A percentile compares a stretch with the other conserved stretches of the same genome.
Conservation (phyloP, 2,113 vertebrate species). For the Plotosus lineatus region DNA sequence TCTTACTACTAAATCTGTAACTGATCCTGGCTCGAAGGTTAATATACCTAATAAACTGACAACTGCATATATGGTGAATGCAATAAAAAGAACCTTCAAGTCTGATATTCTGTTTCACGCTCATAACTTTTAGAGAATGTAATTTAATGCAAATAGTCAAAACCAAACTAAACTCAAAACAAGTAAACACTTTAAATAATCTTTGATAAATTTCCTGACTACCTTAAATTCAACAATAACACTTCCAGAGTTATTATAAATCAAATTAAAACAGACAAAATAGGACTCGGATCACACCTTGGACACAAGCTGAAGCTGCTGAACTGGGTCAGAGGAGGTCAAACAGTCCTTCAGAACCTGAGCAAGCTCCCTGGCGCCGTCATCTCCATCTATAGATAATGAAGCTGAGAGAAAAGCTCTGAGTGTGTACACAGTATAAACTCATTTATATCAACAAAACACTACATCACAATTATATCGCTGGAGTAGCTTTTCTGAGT, state of each 20-base stretch:
- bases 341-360: slow-evolving; percentile 78
- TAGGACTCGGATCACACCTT: slow-evolving; percentile 72
- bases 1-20: not conserved
- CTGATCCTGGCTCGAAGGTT: not conserved
- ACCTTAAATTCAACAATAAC: not conserved
- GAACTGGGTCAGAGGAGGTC: slow-evolving; percentile 79
- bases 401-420: slow-evolving; percentile 60
- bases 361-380: slow-evolving; percentile 73
- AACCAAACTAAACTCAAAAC: not conserved
- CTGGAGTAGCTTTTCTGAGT: no score
- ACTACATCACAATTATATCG: not conserved
- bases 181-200: not conserved
- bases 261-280: not conserved
- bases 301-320: slow-evolving; percentile 86
- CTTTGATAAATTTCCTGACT: not conserved
- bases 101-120: not conserved
- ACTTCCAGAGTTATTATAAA: not conserved
- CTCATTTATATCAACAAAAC: not conserved
- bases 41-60: not conserved
- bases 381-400: slow-evolving; percentile 70
- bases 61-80: not conserved
- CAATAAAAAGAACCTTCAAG: not conserved
- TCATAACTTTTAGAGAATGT: not conserved
- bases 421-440: not conserved
- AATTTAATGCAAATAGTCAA: not conserved